Evolutionary conservation across 2,113 vertebrate species (phyloP).

Genomic region (Craseonycteris thonglongyai): DNA sequence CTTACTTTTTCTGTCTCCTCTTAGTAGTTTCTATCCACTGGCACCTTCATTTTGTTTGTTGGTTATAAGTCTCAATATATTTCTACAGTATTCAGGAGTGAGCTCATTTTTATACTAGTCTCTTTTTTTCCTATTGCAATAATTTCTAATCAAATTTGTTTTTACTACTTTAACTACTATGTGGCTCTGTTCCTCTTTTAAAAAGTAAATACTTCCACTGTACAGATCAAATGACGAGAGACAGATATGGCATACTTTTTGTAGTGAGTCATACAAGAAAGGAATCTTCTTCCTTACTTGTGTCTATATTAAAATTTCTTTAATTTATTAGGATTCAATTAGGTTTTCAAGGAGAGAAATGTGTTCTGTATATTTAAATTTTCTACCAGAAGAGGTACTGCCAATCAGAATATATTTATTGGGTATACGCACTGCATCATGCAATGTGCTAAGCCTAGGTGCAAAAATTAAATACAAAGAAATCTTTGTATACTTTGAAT

Average conservation of each 20-base stretch:
- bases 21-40: not conserved
- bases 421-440: not conserved
- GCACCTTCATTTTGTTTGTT: not conserved
- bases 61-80: not conserved
- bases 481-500: not conserved
- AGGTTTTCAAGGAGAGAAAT: not conserved
- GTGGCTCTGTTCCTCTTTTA: not conserved
- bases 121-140: not conserved
- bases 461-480: not conserved
- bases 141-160: not conserved
- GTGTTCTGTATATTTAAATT: not conserved
- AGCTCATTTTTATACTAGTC: not conserved
- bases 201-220: not conserved
- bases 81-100: not conserved
- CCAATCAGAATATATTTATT: not conserved
- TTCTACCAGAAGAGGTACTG: not conserved
- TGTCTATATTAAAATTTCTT: not conserved
- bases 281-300: not conserved
- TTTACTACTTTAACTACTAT: not conserved
- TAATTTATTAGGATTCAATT: not conserved
- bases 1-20: not conserved
- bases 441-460: not conserved
- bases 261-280: not conserved
- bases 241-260: not conserved
- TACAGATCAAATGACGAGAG: not conserved